phyloP scores from a whole-genome alignment of 2,888 invertebrate species.

The Bimastos eiseni region DNA sequence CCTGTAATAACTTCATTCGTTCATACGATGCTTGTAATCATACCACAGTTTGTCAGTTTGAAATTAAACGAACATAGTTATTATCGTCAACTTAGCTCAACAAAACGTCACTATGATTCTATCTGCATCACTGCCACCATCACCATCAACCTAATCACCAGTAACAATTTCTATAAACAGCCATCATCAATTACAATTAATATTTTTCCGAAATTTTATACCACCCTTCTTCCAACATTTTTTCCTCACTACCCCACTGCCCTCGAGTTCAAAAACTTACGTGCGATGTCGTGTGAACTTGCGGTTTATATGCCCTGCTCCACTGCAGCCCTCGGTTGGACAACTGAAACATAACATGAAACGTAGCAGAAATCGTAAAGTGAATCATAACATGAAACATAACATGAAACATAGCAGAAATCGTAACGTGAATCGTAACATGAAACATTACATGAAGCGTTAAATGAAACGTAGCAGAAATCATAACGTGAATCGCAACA shows the following conservation, averaged over 20 bases:
- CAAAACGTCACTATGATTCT: neutral
- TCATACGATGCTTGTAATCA: no score
- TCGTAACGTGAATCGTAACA: no score
- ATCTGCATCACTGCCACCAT: neutral
- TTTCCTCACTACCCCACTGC: neutral
- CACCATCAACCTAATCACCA: neutral
- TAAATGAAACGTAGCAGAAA: neutral
- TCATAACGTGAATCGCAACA: no score
- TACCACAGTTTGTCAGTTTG: no score
- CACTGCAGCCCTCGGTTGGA: conserved; percentile 68
- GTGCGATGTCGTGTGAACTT: conserved; percentile 59
- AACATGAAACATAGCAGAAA: no score
- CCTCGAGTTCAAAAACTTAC: conserved; percentile 46
- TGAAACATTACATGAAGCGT: no score
- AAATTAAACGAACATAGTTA: no score
- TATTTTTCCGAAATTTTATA: no score
- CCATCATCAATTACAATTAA: neutral
- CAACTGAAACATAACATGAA: conserved; percentile 63
- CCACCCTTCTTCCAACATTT: no score
- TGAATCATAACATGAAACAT: no score
- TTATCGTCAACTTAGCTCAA: no score
- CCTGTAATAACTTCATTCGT: no score
- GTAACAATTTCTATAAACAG: neutral
- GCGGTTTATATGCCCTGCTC: conserved; percentile 58
- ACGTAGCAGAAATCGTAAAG: neutral